These are phyloP conservation scores for Actinernus sp. DNA, from an alignment of 92 coral and sea anemone genomes.

Conservation along the genomic window DNA sequence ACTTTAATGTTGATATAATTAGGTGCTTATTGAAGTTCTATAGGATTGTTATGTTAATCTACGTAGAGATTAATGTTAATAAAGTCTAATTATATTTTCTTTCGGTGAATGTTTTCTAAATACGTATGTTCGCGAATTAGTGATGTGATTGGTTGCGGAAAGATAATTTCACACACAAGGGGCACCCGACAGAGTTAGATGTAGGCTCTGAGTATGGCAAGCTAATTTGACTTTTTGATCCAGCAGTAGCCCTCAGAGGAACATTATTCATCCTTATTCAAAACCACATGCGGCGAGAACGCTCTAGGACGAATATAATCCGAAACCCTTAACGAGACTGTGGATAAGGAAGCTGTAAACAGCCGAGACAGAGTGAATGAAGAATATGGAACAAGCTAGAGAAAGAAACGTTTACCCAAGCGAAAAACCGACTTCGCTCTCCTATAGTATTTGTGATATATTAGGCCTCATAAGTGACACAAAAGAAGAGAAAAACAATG, in stretches of 20 bases:
- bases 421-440: not conserved
- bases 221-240: slow-evolving; percentile 54
- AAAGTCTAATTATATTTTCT: slow-evolving; percentile 90
- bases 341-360: no score
- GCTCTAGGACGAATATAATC: not conserved
- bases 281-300: not conserved
- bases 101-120: slow-evolving; percentile 89
- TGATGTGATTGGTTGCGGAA: slow-evolving; percentile 79
- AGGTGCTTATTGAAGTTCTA: slow-evolving; percentile 98
- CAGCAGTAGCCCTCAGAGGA: slow-evolving; percentile 6
- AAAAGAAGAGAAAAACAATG: not conserved
- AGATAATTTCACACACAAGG: slow-evolving; percentile 56
- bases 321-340: no score
- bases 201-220: slow-evolving; percentile 65
- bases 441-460: slow-evolving; percentile 88
- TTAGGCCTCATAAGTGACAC: slow-evolving; percentile 60
- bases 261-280: not conserved
- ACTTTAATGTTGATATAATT: slow-evolving; percentile 96
- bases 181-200: slow-evolving; percentile 61
- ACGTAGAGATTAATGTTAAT: slow-evolving; percentile 96
- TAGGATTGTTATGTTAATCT: slow-evolving; percentile 99
- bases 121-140: slow-evolving; percentile 54
- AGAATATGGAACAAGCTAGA: not conserved
- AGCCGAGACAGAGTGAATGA: not conserved
- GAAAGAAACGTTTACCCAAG: not conserved